Conservation (phyloP, 2,113 vertebrate genomes). For the Heteronetta atricapilla region DNA sequence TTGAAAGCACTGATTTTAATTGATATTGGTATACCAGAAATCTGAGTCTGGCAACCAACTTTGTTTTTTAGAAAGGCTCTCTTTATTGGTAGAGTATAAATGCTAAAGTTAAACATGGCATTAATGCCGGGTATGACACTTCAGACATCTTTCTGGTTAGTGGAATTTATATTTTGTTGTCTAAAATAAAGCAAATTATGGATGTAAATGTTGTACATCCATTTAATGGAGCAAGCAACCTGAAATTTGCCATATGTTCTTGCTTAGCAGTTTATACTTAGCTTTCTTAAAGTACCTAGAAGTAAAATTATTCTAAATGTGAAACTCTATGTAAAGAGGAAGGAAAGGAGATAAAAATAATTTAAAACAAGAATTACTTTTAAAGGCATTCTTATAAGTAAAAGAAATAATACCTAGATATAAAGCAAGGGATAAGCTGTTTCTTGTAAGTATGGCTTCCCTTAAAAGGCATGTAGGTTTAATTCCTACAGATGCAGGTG, state of each 20-base stretch:
- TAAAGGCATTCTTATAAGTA: neutral
- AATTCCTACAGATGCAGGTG: neutral
- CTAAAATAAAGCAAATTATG: neutral
- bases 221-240: neutral
- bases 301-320: neutral
- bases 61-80: neutral
- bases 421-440: neutral
- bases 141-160: neutral
- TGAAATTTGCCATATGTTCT: neutral
- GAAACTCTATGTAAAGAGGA: neutral
- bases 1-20: neutral
- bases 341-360: neutral
- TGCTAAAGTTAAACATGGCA: neutral
- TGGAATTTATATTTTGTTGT: neutral
- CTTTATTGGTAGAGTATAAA: neutral
- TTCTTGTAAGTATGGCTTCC: neutral
- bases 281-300: neutral
- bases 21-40: neutral
- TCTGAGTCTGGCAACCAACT: neutral
- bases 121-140: neutral
- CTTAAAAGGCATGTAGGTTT: neutral
- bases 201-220: neutral
- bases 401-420: neutral
- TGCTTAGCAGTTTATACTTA: neutral
- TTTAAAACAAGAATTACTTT: neutral